Evolutionary conservation across 1,140 invertebrate genomes (phyloP), one percentile per base, ranked within the genome.

Genomic region (Dermatophagoides farinae): DNA sequence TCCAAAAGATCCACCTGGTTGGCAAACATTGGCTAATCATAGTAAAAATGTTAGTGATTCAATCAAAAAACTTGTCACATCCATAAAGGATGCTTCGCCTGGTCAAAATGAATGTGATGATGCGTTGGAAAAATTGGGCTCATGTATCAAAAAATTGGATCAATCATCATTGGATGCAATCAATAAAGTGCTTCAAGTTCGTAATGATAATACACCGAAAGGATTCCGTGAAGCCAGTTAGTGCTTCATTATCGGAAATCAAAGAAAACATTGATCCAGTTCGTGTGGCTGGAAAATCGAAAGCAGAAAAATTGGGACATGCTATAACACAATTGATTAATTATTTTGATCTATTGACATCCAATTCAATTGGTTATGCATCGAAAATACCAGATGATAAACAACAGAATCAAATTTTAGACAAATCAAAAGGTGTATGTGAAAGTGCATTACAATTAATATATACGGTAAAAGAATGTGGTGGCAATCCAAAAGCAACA

Each of bases 21-120:
- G 93, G 88, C 89, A 93, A 69, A 75, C 84, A 44, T 78, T 97
- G 54, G 90, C 92, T 0, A 83, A 81, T 66, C 87, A 95, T 71
- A 93, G 88, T 67, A 93, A 91, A 71, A 84, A 81, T 65, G 89
- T 97, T 0, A 95, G 89, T 16, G 91, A 97, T 69, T 88, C 89
- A 0, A 96, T 98, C 65, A 97, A 97, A 71, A 80, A 82, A 14
- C 76, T 97, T 1, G 88, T 93, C 0, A 81, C 86, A 31, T 85
- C 87, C 43, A 92, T 96, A 62, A 79, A 79, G 43, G 90, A 96
- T 67, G 89, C 88, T 69, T 90, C 91, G 0, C 92, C 93, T 0
- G 93, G 93, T 0, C 89, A 95, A 69, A 82, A 83, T 6, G 91
- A 97, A 72, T 95, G 92, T 71, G 85, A 89, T 44, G 76, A 78